Evolutionary conservation across 2,797 vertebrate species (phyloP), one percentile per base, ranked within the genome.

Genomic region (Karalla daura): DNA sequence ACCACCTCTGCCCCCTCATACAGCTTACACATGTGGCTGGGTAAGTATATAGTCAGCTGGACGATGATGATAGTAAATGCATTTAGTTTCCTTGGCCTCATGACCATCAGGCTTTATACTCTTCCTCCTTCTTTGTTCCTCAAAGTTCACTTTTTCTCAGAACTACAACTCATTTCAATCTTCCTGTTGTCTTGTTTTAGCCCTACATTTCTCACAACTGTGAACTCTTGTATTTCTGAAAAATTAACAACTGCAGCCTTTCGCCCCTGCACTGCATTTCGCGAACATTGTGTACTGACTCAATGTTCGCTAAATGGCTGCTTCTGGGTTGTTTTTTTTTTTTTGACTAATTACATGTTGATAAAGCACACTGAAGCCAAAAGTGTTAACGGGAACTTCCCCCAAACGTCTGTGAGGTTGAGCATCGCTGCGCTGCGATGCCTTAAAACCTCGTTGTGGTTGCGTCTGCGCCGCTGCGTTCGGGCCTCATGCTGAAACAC

Each of bases 1-100:
- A 96, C 96, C 28, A 94, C 96, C 62, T 12, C 78, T 2, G 93
- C 95, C 21, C 92, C 95, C 2, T 94, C 89, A 0, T 95, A 96
- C 0, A 93, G 93, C 82, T 87, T 98, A 17, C 96, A 97, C 77
- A 97, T 95, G 93, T 98, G 96, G 96, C 78, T 96, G 28, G 96
- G 96, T 98, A 78, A 92, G 85, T n/a, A 56, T 28, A 1, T 10
- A 1, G n/a, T n/a, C n/a, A n/a, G n/a, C n/a, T n/a, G n/a, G n/a
- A n/a, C n/a, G n/a, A n/a, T n/a, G n/a, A n/a, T n/a, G n/a, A n/a
- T n/a, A n/a, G n/a, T n/a, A n/a, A n/a, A n/a, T n/a, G n/a, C n/a
- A n/a, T n/a, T n/a, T n/a, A n/a, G n/a, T n/a, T n/a, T n/a, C n/a
- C n/a, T n/a, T n/a, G n/a, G n/a, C n/a, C n/a, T n/a, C n/a, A n/a